Conservation (phyloP, 1,140 invertebrate species). For the Magallana gigas region DNA sequence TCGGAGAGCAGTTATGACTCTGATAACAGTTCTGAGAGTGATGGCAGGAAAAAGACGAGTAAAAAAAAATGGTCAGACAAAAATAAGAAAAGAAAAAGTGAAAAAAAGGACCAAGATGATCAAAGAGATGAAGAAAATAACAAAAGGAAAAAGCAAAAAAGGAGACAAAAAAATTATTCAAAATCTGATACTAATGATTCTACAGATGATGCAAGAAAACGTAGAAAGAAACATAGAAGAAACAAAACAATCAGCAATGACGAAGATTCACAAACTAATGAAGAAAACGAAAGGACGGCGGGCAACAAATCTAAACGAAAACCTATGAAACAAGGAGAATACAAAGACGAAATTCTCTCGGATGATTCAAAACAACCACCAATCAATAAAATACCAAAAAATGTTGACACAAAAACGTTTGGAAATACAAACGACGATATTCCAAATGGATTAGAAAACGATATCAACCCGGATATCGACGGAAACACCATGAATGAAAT, state of each 20-base stretch:
- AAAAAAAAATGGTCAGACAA: neutral
- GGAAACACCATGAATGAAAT: neutral
- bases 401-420: neutral
- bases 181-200: neutral
- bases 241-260: neutral
- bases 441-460: neutral
- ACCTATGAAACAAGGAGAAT: neutral
- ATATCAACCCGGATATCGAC: neutral
- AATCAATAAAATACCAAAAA: neutral
- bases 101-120: neutral
- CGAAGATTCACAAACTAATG: neutral
- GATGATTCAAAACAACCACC: neutral
- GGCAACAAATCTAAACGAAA: neutral
- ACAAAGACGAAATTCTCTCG: neutral
- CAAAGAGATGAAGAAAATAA: neutral
- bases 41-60: neutral
- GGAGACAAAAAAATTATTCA: neutral
- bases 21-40: neutral
- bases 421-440: neutral
- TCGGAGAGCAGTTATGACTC: neutral
- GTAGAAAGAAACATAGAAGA: neutral
- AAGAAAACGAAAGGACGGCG: neutral
- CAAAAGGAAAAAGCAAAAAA: neutral
- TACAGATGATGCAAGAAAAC: neutral
- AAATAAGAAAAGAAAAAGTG: neutral